Percentiles rank a stretch among this genome's conserved stretches.
Conservation (phyloP, 2,888 invertebrate genomes). For the Mythimna pallens region DNA sequence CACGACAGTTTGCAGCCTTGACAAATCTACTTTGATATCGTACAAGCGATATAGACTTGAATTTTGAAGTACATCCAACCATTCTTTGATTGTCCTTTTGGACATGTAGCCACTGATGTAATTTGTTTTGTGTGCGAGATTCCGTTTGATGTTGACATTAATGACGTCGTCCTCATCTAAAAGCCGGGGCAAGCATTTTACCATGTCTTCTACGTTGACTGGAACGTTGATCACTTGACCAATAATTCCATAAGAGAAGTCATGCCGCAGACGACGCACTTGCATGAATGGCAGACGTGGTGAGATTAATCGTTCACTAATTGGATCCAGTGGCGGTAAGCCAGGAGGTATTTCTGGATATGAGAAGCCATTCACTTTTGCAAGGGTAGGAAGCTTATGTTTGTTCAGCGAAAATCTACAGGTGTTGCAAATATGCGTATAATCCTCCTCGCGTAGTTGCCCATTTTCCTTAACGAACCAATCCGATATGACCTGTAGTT, state of each 20-base stretch:
- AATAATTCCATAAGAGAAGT: slow-evolving; percentile 13
- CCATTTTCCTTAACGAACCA: slow-evolving; percentile 24
- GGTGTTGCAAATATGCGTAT: background rate
- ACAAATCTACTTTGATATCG: slow-evolving; percentile 13
- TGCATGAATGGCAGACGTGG: slow-evolving; percentile 25
- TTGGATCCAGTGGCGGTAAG: slow-evolving; percentile 5
- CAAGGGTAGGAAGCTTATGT: background rate
- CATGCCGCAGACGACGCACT: slow-evolving; percentile 17
- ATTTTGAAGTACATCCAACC: background rate
- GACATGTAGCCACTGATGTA: slow-evolving; percentile 17
- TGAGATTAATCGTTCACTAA: slow-evolving; percentile 18
- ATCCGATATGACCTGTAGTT: slow-evolving; percentile 68
- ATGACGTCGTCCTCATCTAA: slow-evolving; percentile 18
- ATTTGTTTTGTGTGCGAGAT: background rate
- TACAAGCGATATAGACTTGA: slow-evolving; percentile 12
- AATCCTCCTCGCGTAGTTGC: background rate
- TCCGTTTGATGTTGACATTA: slow-evolving; percentile 1
- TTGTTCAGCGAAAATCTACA: slow-evolving; percentile 15
- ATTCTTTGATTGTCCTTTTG: background rate
- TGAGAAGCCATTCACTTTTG: slow-evolving; percentile 14
- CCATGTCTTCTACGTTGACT: slow-evolving; percentile 1
- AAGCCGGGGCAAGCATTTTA: slow-evolving; percentile 14
- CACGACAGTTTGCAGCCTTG: background rate
- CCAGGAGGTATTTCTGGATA: slow-evolving; percentile 3
- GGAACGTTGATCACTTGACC: slow-evolving; percentile 18